Percentiles rank a stretch among this genome's conserved stretches.
phyloP scores from a whole-genome alignment of 2,888 invertebrate genomes.

The Leptothorax acervorum region DNA sequence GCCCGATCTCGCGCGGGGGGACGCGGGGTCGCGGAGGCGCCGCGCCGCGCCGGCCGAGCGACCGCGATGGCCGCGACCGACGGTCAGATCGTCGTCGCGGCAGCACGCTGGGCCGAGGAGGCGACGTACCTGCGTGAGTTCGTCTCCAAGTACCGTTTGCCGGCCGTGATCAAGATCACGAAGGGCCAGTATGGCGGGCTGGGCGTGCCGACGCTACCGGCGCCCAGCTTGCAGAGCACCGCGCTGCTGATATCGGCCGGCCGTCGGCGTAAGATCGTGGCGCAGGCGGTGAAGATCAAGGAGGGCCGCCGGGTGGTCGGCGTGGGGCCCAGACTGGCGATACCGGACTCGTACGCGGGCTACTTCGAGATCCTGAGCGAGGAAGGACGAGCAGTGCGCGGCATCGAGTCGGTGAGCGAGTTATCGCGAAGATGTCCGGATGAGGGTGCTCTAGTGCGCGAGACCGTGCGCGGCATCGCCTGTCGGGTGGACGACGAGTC shows the following conservation, averaged over 20 bases:
- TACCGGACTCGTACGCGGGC: constrained; percentile 96
- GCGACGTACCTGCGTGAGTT: constrained; percentile 91
- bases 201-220: constrained; percentile 95
- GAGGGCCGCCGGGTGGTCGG: constrained; percentile 94
- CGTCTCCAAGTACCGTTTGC: constrained; percentile 91
- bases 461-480: constrained; percentile 90
- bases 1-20: constrained; percentile 66
- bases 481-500: constrained; percentile 84
- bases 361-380: constrained; percentile 98
- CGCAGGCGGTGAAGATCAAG: constrained; percentile 96
- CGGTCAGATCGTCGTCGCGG: constrained; percentile 95
- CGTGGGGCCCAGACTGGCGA: constrained; percentile 93
- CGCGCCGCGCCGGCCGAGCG: constrained; percentile 34
- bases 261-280: constrained; percentile 94
- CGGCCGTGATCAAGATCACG: constrained; percentile 95
- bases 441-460: constrained; percentile 92
- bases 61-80: constrained; percentile 93
- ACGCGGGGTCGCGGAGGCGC: constrained; percentile 58
- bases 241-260: constrained; percentile 95
- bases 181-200: constrained; percentile 97
- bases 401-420: constrained; percentile 95
- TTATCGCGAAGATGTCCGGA: constrained; percentile 91
- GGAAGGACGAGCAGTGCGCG: constrained; percentile 95
- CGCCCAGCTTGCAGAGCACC: constrained; percentile 94
- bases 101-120: constrained; percentile 92